Evolutionary conservation across 1,140 invertebrate genomes (phyloP).

Genomic region (Bombyx mori): DNA sequence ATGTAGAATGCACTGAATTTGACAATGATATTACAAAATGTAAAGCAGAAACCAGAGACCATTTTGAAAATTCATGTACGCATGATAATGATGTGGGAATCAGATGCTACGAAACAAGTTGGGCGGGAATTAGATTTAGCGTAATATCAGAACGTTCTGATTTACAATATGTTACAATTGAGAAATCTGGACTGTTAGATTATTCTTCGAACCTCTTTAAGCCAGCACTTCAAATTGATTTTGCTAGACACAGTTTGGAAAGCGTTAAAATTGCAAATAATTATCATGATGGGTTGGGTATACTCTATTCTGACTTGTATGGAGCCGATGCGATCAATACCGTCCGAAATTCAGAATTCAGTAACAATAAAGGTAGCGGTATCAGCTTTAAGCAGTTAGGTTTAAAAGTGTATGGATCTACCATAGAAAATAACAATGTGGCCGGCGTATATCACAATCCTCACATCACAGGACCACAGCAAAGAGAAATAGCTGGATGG

Average conservation of each 20-base stretch:
- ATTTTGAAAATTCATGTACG: slow-evolving; percentile 92
- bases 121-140: slow-evolving; percentile 93
- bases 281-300: slow-evolving; percentile 88
- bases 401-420: slow-evolving; percentile 81
- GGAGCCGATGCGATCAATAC: slow-evolving; percentile 88
- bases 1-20: slow-evolving; percentile 91
- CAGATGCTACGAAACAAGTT: slow-evolving; percentile 90
- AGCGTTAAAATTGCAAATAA: slow-evolving; percentile 86
- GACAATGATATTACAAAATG: slow-evolving; percentile 95
- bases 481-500: slow-evolving; percentile 94
- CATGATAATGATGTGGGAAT: slow-evolving; percentile 91
- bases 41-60: slow-evolving; percentile 79
- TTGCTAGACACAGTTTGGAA: slow-evolving; percentile 92
- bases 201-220: slow-evolving; percentile 92
- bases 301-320: slow-evolving; percentile 92
- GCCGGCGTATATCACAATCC: slow-evolving; percentile 95
- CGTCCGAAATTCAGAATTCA: slow-evolving; percentile 90
- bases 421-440: slow-evolving; percentile 87
- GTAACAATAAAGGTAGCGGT: slow-evolving; percentile 88
- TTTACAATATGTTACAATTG: slow-evolving; percentile 90
- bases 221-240: slow-evolving; percentile 96
- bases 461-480: slow-evolving; percentile 84
- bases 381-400: slow-evolving; percentile 91
- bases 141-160: slow-evolving; percentile 88
- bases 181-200: slow-evolving; percentile 94